Evolutionary conservation across 2,888 invertebrate genomes (phyloP), one percentile per base, ranked within the genome.

Genomic region (Oithona nana): DNA sequence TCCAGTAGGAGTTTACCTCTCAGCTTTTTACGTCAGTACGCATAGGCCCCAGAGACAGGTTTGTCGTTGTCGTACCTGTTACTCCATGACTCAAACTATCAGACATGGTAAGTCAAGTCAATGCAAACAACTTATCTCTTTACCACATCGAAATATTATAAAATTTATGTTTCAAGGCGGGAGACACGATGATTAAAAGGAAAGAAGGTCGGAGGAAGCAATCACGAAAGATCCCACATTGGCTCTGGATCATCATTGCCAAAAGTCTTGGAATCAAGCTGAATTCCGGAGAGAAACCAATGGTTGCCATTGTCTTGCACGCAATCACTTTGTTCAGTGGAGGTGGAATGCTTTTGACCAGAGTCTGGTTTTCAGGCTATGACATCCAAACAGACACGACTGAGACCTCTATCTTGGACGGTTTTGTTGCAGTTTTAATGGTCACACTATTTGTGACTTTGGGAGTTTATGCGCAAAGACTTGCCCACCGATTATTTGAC

Each of bases 401-500:
- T 3, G 30, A 29, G 20, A 57, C 57, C 4, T 71, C 72, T 8
- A 69, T 71, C 1, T 66, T 73, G 20, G 71, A 71, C 30, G 74
- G 73, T 0, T 66, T 68, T 3, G 69, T 73, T 3, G 68, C 69
- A 30, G 68, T 74, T 11, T 63, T 73, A 8, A 68, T 73, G 24
- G 71, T 70, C 0, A 64, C 72, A 39, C 68, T 69, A 26, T 75
- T 73, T 72, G 68, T 71, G n/a, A 67, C 70, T 11, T 66, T 75
- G 57, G 74, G 73, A 1, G 68, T 74, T 28, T 75, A 75, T 65
- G 71, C 74, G 6, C 71, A 74, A 65, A 69, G 70, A 49, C 68
- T 75, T 11, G 72, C 74, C 3, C 70, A 69, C n/a, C 65, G 71
- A 22, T 67, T 75, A 50, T 72, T 74, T 66, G 68, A 68, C 26